These are phyloP conservation scores for Sapayoa aenigma DNA, from an alignment of 2,113 vertebrate species.

Conservation along the genomic window DNA sequence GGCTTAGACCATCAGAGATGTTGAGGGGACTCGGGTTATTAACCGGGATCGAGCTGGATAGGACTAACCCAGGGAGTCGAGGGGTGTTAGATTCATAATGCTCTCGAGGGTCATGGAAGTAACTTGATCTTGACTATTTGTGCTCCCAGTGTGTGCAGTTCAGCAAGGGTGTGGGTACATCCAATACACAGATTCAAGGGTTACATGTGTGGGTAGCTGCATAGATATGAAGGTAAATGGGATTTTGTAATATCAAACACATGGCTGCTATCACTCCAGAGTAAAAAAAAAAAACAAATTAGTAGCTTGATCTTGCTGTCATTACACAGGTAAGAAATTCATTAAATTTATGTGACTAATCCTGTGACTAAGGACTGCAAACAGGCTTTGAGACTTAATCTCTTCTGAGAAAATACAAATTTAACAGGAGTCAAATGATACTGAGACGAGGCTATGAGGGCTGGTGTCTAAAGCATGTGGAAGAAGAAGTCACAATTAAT, in stretches of 20 bases:
- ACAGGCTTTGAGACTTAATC: not conserved
- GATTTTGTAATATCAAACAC: not conserved
- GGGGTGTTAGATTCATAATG: not conserved
- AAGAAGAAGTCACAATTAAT: not conserved
- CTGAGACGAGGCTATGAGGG: not conserved
- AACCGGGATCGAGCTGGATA: not conserved
- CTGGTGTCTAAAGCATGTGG: not conserved
- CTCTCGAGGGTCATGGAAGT: accelerated
- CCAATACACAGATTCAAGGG: not conserved
- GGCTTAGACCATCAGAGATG: not conserved
- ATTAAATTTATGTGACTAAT: not conserved
- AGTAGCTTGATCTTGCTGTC: not conserved
- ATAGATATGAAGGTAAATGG: not conserved
- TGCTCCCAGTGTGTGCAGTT: accelerated
- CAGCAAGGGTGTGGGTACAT: accelerated
- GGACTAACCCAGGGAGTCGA: not conserved
- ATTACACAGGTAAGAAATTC: not conserved
- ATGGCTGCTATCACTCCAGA: not conserved
- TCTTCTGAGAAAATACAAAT: not conserved
- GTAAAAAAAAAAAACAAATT: not conserved
- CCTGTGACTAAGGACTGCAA: not conserved
- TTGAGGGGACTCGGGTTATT: not conserved
- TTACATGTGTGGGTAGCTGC: not conserved
- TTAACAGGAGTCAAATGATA: constrained; percentile 1
- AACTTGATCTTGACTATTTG: not conserved